Evolutionary conservation across 2,888 invertebrate genomes (phyloP), one percentile per base, ranked within the genome.

Genomic region (Ecliptopera silaceata): DNA sequence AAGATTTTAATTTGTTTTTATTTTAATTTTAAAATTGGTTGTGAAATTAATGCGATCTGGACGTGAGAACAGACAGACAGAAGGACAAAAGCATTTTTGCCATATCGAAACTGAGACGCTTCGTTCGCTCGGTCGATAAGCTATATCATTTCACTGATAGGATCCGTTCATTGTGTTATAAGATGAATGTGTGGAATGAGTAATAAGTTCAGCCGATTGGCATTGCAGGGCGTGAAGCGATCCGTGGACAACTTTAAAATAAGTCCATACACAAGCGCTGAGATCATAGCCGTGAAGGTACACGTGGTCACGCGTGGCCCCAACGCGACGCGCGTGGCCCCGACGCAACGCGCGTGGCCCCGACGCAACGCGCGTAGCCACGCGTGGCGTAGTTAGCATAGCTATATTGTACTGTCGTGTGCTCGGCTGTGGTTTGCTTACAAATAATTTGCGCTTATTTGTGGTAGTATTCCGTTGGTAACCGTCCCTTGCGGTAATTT

Each of bases 261-360:
- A 69, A 88, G 83, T 78, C 87, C 90, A 53, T 88, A 90, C 86
- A 88, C 88, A 64, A 87, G 87, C 92, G 97, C 98, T 72, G 98
- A 98, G 94, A 97, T 98, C 92, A 97, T 98, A 87, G 98, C 98
- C 86, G 96, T 98, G 77, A 98, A 98, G 98, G 98, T 98, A 96
- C 72, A 18, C 36, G 42, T 45, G 36, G 39, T 13, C 17, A 29
- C 31, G 31, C 43, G 48, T 31, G 20, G 44, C 49, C 13, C 10
- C n/a, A 13, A 22, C 13, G 11, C 18, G 42, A 12, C 11, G n/a
- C 12, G 20, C 34, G 34, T 22, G 41, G 17, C n/a, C n/a, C n/a
- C n/a, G n/a, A n/a, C n/a, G n/a, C n/a, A n/a, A n/a, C 17, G 18
- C 31, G 31, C 43, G 48, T 31, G 20, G 44, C 49, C 13, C 10